Conservation (phyloP, 2,797 vertebrate genomes). For the Champsocephalus gunnari region DNA sequence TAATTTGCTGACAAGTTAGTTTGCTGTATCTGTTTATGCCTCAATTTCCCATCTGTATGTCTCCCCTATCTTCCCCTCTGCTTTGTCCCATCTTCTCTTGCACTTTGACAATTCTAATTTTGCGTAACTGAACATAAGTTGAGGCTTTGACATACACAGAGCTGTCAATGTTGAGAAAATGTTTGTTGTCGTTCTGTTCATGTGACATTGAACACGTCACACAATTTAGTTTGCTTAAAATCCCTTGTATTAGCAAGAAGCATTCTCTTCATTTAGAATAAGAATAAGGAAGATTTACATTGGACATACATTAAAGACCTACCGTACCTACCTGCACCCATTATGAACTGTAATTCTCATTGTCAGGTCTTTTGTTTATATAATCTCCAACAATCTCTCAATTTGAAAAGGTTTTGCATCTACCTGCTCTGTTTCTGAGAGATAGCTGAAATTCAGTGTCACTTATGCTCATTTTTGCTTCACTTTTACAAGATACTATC, state of each 20-base stretch:
- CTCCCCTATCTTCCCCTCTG: slow-evolving; percentile 12
- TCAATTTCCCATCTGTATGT: neutral
- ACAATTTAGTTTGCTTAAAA: slow-evolving; percentile 26
- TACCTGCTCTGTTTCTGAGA: neutral
- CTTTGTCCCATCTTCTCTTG: slow-evolving; percentile 22
- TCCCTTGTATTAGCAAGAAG: slow-evolving; percentile 21
- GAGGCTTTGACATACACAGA: slow-evolving; percentile 18
- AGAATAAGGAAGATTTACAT: slow-evolving; percentile 34
- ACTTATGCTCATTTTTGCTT: neutral
- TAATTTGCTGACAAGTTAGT: neutral
- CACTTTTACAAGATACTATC: neutral
- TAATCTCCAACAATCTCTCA: neutral
- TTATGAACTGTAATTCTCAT: neutral
- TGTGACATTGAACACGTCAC: slow-evolving; percentile 22
- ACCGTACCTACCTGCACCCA: neutral
- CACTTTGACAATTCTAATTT: slow-evolving; percentile 27
- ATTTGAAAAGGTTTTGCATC: slow-evolving; percentile 1
- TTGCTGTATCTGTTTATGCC: slow-evolving; percentile 14
- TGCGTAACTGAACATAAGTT: slow-evolving; percentile 46
- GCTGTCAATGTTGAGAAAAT: slow-evolving; percentile 16
- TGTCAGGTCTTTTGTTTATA: neutral
- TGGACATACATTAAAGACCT: slow-evolving; percentile 14
- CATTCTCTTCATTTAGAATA: slow-evolving; percentile 33
- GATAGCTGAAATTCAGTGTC: neutral
- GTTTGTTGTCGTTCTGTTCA: slow-evolving; percentile 32